Conservation (phyloP, 2,113 vertebrate species). For the Poecile atricapillus region DNA sequence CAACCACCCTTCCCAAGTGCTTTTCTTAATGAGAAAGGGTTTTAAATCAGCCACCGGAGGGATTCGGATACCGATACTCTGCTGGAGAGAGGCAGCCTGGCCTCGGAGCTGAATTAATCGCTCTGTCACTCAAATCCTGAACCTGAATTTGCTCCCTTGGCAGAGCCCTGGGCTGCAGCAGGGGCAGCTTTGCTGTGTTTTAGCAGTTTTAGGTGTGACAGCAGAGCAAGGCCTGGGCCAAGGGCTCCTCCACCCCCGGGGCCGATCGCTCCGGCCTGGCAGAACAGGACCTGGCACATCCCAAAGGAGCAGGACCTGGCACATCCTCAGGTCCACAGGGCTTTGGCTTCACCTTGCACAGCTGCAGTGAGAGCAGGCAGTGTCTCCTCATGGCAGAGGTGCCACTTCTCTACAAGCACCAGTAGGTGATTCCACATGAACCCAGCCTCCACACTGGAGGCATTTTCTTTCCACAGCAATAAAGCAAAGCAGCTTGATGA, state of each 20-base stretch:
- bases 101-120: slow-evolving; percentile 3
- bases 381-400: background rate
- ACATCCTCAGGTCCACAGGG: background rate
- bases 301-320: background rate
- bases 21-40: slow-evolving; percentile 15
- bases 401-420: background rate
- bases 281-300: background rate
- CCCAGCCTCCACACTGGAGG: background rate
- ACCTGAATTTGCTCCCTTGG: background rate
- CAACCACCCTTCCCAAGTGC: background rate
- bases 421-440: background rate
- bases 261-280: accelerated
- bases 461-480: background rate
- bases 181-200: background rate
- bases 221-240: background rate
- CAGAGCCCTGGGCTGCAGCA: background rate
- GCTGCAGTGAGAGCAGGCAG: background rate
- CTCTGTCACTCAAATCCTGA: slow-evolving; percentile 11
- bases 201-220: background rate
- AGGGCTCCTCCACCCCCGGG: accelerated
- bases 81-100: background rate
- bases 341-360: background rate
- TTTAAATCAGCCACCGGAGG: background rate
- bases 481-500: background rate
- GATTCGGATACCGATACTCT: background rate